Evolutionary conservation across 2,888 invertebrate species (phyloP), one percentile per base, ranked within the genome.

Genomic region (Hemicrepidius hirtus): DNA sequence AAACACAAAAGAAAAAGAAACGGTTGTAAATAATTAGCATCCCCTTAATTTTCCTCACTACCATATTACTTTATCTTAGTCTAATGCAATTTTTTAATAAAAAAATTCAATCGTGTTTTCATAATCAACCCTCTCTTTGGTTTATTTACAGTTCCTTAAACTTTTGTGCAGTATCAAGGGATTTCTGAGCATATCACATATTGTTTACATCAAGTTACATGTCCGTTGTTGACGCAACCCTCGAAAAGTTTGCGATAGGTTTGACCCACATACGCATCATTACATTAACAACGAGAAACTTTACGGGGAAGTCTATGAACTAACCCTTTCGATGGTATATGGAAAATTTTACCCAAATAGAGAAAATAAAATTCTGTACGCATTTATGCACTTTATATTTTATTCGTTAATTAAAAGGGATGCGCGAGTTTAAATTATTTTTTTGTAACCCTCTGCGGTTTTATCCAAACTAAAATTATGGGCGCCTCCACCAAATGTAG

Each of bases 211-310:
- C 24, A 21, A 62, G 41, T 41, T 62, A 21, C 28, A n/a, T 44
- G 44, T 44, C 41, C 24, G 41, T 28, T 44, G 44, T 62, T 62
- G 60, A 28, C 44, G 60, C 41, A 62, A 28, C 60, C 44, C 60
- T 44, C 24, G 44, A 62, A 44, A 62, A 44, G n/a, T 62, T 62
- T 44, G 18, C 16, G 44, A 44, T 62, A 44, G 60, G 60, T 62
- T 62, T 62, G 60, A 62, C 60, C 60, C 60, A 62, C 60, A 62
- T 62, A 28, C 60, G 60, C 60, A 62, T 44, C 41, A 62, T 62
- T 62, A 62, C 60, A 62, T 62, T 44, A 44, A 62, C 21, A 41
- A 44, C 3, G 18, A 13, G 16, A 4, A 62, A 28, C 41, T 44
- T 46, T 9, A 16, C 46, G 1, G 41, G 9, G 10, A 16, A n/a